Evolutionary conservation across 2,888 invertebrate genomes (phyloP).

Genomic region (Thymelicus acteon): DNA sequence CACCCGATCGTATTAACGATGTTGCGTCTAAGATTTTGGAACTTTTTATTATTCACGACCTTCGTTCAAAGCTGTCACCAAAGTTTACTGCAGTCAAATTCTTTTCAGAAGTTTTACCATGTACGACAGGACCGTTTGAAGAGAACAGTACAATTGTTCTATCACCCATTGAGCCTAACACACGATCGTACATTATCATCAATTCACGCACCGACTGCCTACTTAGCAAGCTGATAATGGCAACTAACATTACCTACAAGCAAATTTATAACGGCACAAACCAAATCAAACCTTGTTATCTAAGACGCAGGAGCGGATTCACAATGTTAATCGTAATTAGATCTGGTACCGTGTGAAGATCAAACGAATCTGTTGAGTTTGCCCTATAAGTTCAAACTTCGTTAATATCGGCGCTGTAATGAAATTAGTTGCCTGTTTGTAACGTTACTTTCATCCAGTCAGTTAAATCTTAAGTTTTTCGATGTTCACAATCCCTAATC

Average conservation of each 20-base stretch:
- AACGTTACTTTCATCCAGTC: conserved; percentile 4
- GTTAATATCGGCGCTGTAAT: conserved; percentile 51
- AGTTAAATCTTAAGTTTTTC: not conserved
- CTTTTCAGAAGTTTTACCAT: no score
- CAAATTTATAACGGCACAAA: not conserved
- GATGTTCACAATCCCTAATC: not conserved
- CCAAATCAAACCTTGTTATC: conserved; percentile 26
- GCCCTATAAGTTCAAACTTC: conserved; percentile 49
- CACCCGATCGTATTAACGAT: no score
- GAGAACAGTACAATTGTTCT: not conserved
- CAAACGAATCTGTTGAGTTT: conserved; percentile 46
- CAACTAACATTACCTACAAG: conserved; percentile 49
- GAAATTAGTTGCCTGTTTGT: conserved; percentile 42
- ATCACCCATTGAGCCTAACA: conserved; percentile 23
- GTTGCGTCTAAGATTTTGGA: no score
- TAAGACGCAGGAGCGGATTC: conserved; percentile 17
- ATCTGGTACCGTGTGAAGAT: conserved; percentile 52
- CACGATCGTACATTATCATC: conserved; percentile 58
- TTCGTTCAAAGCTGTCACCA: no score
- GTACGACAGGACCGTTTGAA: not conserved
- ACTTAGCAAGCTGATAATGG: conserved; percentile 60
- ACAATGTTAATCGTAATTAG: conserved; percentile 31
- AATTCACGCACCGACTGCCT: conserved; percentile 58
- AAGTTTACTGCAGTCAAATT: no score
- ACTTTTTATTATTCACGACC: no score